Evolutionary conservation across 2,797 vertebrate species (phyloP).

Genomic region (Rhabdophis nuchalis): DNA sequence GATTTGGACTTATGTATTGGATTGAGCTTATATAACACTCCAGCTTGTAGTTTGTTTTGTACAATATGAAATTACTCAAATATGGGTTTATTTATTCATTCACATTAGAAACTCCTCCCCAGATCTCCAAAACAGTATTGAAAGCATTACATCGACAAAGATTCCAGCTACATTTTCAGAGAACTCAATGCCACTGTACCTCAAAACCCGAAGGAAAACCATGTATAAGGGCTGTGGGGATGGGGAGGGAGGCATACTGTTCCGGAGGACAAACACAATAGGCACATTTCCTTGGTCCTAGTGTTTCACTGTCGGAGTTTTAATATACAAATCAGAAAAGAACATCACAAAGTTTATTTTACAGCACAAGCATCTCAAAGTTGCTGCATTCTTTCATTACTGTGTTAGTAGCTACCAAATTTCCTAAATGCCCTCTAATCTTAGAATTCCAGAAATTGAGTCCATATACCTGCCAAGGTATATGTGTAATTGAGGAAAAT

Average conservation of each 20-base stretch:
- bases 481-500: background rate
- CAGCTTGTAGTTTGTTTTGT: background rate
- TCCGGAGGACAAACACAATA: background rate
- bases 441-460: background rate
- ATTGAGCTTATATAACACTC: background rate
- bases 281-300: background rate
- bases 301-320: background rate
- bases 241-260: background rate
- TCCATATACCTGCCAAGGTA: background rate
- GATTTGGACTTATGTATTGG: background rate
- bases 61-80: background rate
- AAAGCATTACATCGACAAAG: background rate
- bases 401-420: background rate
- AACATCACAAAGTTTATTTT: background rate
- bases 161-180: background rate
- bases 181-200: background rate
- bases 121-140: background rate
- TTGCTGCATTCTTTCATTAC: background rate
- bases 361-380: background rate
- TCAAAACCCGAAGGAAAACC: background rate
- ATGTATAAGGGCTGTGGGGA: background rate
- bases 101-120: background rate
- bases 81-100: background rate
- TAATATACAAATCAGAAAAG: background rate
- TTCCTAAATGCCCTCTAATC: background rate